These are phyloP conservation scores for Diglossa cyanea DNA, from an alignment of 2,797 vertebrate genomes.

Conservation along the genomic window DNA sequence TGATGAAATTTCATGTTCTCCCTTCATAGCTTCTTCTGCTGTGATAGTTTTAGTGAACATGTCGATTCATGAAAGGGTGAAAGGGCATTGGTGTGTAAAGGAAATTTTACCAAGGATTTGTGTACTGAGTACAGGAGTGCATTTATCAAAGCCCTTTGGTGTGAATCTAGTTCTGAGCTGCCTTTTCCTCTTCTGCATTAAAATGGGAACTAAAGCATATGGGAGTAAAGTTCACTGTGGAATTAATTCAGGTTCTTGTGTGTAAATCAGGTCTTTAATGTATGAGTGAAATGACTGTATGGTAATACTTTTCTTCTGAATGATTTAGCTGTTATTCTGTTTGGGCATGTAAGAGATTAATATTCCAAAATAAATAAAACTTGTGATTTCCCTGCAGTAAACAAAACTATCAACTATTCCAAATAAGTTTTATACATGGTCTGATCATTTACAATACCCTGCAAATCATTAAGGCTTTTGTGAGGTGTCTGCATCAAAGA, in stretches of 20 bases:
- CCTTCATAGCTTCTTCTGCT: not conserved
- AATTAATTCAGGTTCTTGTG: not conserved
- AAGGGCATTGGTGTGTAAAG: not conserved
- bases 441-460: not conserved
- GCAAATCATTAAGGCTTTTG: conserved; percentile 20
- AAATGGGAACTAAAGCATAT: not conserved
- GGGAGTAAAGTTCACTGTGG: not conserved
- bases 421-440: not conserved
- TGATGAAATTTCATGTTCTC: not conserved
- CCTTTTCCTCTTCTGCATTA: not conserved
- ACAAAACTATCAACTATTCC: not conserved
- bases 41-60: not conserved
- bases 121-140: not conserved
- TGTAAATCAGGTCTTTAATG: not conserved
- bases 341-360: not conserved
- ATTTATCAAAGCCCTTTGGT: not conserved
- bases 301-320: not conserved
- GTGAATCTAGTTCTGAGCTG: not conserved
- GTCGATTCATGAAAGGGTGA: not conserved
- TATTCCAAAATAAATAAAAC: not conserved
- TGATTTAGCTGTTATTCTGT: not conserved
- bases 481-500: not conserved
- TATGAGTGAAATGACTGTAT: not conserved
- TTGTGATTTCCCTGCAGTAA: not conserved
- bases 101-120: not conserved